Evolutionary conservation across 2,113 vertebrate genomes (phyloP).

Genomic region (Cryptoleucopteryx plumbea): DNA sequence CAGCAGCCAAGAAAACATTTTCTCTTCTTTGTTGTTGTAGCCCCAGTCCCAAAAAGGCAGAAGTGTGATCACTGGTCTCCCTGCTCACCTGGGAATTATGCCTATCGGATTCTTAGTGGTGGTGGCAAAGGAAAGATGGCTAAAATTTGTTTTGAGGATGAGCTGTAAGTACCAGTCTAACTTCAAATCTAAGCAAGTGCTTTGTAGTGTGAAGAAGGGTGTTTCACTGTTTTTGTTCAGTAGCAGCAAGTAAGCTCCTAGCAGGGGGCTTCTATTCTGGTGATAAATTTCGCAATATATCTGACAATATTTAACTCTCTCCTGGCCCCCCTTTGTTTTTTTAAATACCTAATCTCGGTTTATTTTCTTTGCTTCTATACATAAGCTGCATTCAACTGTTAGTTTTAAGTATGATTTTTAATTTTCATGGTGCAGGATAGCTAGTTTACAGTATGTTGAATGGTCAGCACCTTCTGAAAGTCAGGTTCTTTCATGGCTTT

Average conservation of each 20-base stretch:
- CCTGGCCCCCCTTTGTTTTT: background rate
- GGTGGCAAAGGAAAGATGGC: conserved; percentile 39
- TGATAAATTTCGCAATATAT: background rate
- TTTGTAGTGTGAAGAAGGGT: background rate
- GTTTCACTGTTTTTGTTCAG: background rate
- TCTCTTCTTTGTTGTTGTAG: conserved; percentile 17
- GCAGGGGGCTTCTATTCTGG: background rate
- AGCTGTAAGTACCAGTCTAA: conserved; percentile 66
- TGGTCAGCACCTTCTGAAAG: background rate
- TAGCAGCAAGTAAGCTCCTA: background rate
- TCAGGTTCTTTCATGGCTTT: background rate
- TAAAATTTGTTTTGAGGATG: conserved; percentile 76
- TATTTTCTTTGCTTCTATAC: background rate
- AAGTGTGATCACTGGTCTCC: conserved; percentile 74
- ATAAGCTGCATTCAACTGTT: background rate
- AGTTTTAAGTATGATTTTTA: background rate
- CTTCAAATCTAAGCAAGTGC: background rate
- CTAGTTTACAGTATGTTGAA: background rate
- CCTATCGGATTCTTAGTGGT: conserved; percentile 69
- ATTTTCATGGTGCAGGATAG: background rate
- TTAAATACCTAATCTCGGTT: background rate
- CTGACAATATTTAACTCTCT: background rate
- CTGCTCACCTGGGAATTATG: conserved; percentile 43
- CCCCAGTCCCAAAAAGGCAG: conserved; percentile 66
- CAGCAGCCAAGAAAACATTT: background rate